Conservation (phyloP, 2,113 vertebrate species). For the Hippocampus barbouri region DNA sequence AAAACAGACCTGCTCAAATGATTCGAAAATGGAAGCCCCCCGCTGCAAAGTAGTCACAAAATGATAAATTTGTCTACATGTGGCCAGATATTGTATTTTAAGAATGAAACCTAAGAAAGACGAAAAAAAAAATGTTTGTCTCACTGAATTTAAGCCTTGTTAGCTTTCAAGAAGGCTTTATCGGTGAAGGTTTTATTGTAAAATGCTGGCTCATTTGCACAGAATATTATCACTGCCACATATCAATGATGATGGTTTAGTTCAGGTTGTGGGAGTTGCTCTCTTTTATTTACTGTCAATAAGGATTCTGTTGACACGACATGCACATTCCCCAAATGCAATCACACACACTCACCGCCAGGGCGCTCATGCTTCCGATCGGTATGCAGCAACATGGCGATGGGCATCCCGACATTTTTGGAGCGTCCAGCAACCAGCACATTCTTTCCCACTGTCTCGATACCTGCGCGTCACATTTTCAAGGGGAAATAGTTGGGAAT, state of each 20-base stretch:
- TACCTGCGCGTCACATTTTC: slow-evolving; percentile 71
- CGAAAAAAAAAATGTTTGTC: too few species aligned
- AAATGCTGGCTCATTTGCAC: neutral
- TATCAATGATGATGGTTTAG: neutral
- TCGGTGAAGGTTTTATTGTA: neutral
- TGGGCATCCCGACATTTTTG: slow-evolving; percentile 93
- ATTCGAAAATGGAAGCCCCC: too few species aligned
- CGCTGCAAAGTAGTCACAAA: too few species aligned
- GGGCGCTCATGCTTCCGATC: slow-evolving; percentile 85
- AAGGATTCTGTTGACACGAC: neutral
- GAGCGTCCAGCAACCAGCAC: slow-evolving; percentile 88
- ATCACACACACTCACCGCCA: slow-evolving; percentile 74
- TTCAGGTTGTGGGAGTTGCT: neutral
- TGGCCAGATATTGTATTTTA: too few species aligned
- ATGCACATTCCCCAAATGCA: neutral
- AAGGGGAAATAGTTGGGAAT: neutral
- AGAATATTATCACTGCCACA: neutral
- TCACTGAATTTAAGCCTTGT: too few species aligned
- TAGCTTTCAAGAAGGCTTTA: too few species aligned
- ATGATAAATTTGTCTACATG: too few species aligned
- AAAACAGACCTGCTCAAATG: too few species aligned
- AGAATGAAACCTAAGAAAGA: too few species aligned
- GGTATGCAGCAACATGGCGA: slow-evolving; percentile 86
- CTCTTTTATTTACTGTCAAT: neutral
- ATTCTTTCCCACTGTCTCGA: slow-evolving; percentile 86